phyloP scores from a whole-genome alignment of 2,797 vertebrate genomes.

The Lycodopsis pacificus region DNA sequence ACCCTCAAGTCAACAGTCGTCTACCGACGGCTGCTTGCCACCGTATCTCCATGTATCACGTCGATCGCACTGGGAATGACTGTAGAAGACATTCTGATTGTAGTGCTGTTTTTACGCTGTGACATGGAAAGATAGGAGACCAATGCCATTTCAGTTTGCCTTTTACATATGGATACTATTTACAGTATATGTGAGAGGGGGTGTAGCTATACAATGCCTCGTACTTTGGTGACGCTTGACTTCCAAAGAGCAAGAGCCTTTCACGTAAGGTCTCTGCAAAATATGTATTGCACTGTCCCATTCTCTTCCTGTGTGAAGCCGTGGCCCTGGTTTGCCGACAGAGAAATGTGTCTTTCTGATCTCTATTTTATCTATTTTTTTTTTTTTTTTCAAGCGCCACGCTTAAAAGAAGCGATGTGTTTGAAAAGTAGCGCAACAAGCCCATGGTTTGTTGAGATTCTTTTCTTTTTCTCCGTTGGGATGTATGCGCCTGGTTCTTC shows the following conservation, averaged over 20 bases:
- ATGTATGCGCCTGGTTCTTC: constrained; percentile 39
- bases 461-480: constrained; percentile 43
- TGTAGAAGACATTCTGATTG: constrained; percentile 71
- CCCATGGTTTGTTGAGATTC: constrained; percentile 47
- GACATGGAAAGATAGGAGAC: constrained; percentile 51
- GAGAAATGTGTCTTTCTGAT: constrained; percentile 58
- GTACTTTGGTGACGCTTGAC: constrained; percentile 76
- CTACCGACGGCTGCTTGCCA: constrained; percentile 60
- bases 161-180: constrained; percentile 71
- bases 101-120: constrained; percentile 55
- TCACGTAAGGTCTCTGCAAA: constrained; percentile 68
- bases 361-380: constrained; percentile 41
- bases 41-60: constrained; percentile 53
- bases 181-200: constrained; percentile 23
- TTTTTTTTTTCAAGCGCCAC: constrained; percentile 19
- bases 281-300: constrained; percentile 68
- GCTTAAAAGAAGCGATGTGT: constrained; percentile 50
- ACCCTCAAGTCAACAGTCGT: constrained; percentile 55
- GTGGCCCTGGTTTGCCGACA: constrained; percentile 27
- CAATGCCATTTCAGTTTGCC: constrained; percentile 69
- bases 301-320: constrained; percentile 65
- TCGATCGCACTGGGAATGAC: constrained; percentile 58
- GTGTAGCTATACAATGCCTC: constrained; percentile 74
- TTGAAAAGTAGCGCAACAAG: constrained; percentile 57
- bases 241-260: constrained; percentile 81